phyloP scores from a whole-genome alignment of 2,888 invertebrate species.

The Aquatica leii region DNA sequence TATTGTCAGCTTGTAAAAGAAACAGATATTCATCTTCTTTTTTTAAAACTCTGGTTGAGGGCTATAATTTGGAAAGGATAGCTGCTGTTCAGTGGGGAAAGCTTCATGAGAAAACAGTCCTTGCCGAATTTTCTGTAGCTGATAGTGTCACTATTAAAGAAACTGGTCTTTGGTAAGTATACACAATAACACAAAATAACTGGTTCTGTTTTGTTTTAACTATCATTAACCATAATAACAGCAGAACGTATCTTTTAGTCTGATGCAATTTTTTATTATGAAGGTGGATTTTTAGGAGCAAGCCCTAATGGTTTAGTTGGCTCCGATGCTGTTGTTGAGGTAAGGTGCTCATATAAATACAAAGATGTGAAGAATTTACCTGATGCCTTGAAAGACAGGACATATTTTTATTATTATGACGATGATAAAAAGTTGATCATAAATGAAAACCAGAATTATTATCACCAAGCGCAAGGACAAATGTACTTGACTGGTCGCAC shows the following conservation, averaged over 20 bases:
- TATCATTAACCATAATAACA: no score
- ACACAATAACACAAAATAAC: no score
- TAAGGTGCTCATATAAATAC: conserved; percentile 35
- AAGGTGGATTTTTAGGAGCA: conserved; percentile 28
- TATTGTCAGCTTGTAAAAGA: not conserved
- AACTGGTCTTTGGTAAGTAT: conserved; percentile 8
- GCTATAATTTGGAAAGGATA: not conserved
- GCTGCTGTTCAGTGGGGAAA: conserved; percentile 4
- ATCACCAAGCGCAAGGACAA: conserved; percentile 27
- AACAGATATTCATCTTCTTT: not conserved
- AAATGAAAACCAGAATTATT: conserved; percentile 26
- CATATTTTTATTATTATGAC: conserved; percentile 17
- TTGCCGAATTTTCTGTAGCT: not conserved
- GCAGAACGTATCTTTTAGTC: no score
- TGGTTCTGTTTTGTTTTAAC: no score
- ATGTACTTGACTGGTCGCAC: conserved; percentile 6
- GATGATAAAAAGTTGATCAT: conserved; percentile 8
- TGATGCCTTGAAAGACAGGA: not conserved
- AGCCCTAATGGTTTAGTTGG: conserved; percentile 31
- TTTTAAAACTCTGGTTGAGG: conserved; percentile 2
- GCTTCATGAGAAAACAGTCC: not conserved
- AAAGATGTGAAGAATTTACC: not conserved
- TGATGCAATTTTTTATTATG: no score
- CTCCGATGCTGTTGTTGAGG: conserved; percentile 27
- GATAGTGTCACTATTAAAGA: not conserved